Evolutionary conservation across 2,113 vertebrate genomes (phyloP).

Genomic region (Zapornia atra): DNA sequence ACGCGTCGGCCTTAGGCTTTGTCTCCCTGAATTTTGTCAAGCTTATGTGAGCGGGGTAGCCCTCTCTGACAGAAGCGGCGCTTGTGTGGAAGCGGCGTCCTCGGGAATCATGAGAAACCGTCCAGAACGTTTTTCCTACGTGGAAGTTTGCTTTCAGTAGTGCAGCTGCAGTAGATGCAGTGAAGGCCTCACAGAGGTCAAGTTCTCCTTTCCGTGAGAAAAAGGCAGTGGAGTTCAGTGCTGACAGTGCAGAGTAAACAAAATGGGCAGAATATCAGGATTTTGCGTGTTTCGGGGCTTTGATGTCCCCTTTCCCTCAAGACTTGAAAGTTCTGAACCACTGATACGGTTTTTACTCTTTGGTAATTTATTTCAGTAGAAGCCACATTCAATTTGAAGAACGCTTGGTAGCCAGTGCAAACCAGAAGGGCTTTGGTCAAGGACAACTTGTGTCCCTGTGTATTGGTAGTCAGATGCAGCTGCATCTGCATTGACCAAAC

Average conservation of each 20-base stretch:
- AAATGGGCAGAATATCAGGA: background rate
- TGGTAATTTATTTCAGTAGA: background rate
- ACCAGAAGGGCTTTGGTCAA: background rate
- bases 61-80: fast-evolving
- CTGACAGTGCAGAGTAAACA: too few relatives aligned
- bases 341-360: too few relatives aligned
- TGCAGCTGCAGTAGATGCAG: fast-evolving
- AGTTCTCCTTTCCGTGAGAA: background rate
- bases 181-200: background rate
- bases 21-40: fast-evolving
- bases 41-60: fast-evolving
- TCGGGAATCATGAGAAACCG: background rate
- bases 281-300: fast-evolving
- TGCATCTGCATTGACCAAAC: background rate
- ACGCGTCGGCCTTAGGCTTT: fast-evolving
- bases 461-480: background rate
- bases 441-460: fast-evolving
- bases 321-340: background rate
- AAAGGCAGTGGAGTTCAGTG: background rate
- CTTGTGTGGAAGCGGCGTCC: background rate
- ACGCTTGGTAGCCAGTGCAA: background rate
- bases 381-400: background rate
- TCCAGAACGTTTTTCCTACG: fast-evolving
- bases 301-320: background rate
- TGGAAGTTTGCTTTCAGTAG: fast-evolving